Percentiles rank a stretch among this genome's conserved stretches.
These are phyloP conservation scores for Mesaphorura yosii DNA, from an alignment of 1,140 invertebrate genomes.

Conservation along the genomic window DNA sequence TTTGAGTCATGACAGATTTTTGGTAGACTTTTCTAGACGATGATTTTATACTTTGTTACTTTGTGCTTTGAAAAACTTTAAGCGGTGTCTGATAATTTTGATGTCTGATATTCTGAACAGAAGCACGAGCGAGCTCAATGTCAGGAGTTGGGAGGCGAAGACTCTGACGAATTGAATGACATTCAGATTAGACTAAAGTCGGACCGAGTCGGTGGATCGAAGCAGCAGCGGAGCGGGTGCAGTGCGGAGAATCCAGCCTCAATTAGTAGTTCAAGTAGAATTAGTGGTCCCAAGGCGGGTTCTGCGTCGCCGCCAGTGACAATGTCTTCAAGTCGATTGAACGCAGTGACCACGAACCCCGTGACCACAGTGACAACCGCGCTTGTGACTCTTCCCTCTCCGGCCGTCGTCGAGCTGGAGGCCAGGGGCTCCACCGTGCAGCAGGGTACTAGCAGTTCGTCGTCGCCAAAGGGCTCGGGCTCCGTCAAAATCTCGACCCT, in stretches of 20 bases:
- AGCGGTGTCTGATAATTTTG: no score
- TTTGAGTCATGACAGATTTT: no score
- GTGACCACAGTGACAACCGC: constrained; percentile 32
- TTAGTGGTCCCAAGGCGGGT: neutral
- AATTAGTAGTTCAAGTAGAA: neutral
- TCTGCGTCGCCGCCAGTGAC: constrained; percentile 10
- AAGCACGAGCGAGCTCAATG: constrained; percentile 35
- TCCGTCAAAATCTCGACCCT: constrained; percentile 31
- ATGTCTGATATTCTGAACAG: constrained; percentile 10
- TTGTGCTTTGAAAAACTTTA: no score
- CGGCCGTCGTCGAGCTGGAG: constrained; percentile 28
- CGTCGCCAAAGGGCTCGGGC: constrained; percentile 11
- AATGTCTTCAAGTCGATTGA: constrained; percentile 26
- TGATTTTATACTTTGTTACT: no score
- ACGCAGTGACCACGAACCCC: constrained; percentile 30
- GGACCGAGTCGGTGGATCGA: constrained; percentile 11
- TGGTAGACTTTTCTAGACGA: no score
- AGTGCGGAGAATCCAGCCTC: constrained; percentile 8
- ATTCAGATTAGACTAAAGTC: constrained; percentile 39
- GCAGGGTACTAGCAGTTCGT: constrained; percentile 9
- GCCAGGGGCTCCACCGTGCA: constrained; percentile 20
- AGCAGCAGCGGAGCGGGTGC: neutral
- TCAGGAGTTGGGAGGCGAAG: constrained; percentile 33
- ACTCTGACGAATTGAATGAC: constrained; percentile 41
- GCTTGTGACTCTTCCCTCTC: constrained; percentile 27